Evolutionary conservation across 2,888 invertebrate genomes (phyloP).

Genomic region (Omphaloscelis lunosa): DNA sequence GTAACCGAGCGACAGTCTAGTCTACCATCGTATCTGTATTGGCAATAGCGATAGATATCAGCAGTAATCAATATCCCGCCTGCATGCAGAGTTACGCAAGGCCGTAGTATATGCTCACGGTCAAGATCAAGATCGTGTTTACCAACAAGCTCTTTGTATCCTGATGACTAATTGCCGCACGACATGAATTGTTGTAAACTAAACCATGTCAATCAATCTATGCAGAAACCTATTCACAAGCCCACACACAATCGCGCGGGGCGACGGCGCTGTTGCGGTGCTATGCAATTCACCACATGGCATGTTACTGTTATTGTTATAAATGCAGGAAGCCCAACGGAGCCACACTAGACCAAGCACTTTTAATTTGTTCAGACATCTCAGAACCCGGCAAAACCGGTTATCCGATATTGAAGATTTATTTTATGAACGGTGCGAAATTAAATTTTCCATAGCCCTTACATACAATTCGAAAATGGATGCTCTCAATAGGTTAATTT

Average conservation of each 20-base stretch:
- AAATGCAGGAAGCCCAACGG: not conserved
- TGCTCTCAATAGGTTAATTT: not conserved
- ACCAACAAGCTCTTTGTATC: constrained; percentile 1
- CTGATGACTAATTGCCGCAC: not conserved
- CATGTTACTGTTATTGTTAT: not conserved
- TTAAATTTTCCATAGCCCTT: not conserved
- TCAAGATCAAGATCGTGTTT: not conserved
- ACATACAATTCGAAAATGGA: not conserved
- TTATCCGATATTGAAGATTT: not conserved
- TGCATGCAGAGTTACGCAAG: not conserved
- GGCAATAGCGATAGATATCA: not conserved
- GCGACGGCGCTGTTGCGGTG: not conserved
- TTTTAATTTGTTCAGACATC: not conserved
- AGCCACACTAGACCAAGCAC: not conserved
- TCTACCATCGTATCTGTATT: not conserved
- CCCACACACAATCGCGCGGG: not conserved
- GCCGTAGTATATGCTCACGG: not conserved
- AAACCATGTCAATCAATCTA: not conserved
- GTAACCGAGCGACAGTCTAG: not conserved
- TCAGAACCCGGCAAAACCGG: not conserved
- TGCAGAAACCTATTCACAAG: not conserved
- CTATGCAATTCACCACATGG: not conserved
- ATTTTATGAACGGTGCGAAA: not conserved
- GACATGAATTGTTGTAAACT: no score
- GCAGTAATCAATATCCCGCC: not conserved